Evolutionary conservation across 2,113 vertebrate species (phyloP).

Genomic region (Halichoerus grypus): DNA sequence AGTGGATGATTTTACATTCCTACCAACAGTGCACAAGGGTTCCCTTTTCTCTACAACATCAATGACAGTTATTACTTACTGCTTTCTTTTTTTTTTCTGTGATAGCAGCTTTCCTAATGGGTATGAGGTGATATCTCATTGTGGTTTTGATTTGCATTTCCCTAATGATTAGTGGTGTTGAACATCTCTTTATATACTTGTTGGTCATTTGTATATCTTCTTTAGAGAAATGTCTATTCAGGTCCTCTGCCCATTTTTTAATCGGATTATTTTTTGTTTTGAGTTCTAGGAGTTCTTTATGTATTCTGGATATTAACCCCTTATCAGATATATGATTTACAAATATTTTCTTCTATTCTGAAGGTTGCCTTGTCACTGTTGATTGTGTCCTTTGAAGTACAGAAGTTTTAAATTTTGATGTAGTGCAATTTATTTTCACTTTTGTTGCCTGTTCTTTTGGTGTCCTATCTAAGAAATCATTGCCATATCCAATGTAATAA

Average conservation of each 20-base stretch:
- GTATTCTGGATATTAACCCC: background rate
- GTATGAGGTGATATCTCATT: background rate
- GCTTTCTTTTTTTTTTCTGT: background rate
- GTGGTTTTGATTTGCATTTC: slow-evolving; percentile 1
- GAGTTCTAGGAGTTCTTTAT: background rate
- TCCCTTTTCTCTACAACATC: background rate
- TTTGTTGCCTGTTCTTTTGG: background rate
- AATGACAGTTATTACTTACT: background rate
- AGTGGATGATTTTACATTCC: background rate
- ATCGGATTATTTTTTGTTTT: background rate
- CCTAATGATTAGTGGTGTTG: background rate
- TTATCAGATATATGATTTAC: background rate
- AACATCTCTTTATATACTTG: background rate
- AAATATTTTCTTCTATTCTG: background rate
- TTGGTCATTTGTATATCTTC: background rate
- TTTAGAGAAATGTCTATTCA: background rate
- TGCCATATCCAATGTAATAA: background rate
- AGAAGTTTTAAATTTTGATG: background rate
- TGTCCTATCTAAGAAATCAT: background rate
- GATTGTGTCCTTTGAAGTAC: background rate
- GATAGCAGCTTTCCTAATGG: background rate
- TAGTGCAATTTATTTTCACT: background rate
- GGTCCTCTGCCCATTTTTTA: background rate
- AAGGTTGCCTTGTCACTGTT: background rate
- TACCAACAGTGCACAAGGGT: background rate